These are phyloP conservation scores for Microcebus murinus DNA, from an alignment of 2,113 vertebrate species.

Conservation along the genomic window DNA sequence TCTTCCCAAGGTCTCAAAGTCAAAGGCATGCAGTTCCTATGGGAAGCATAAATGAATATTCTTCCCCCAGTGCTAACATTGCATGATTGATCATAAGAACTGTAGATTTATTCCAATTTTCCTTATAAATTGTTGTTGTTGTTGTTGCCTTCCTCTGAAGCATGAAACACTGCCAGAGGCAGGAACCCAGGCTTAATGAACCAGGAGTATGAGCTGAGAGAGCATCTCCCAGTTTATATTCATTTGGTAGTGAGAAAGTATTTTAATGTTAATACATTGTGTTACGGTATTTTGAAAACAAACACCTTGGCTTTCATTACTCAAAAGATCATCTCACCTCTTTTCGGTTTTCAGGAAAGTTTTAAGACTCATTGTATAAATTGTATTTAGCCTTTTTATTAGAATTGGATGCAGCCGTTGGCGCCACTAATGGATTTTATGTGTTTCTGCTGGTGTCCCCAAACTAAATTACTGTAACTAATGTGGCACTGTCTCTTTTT, in stretches of 20 bases:
- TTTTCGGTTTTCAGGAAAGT: constrained; percentile 69
- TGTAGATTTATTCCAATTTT: constrained; percentile 23
- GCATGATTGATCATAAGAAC: not conserved
- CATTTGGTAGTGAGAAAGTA: not conserved
- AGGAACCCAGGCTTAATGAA: not conserved
- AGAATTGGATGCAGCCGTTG: constrained; percentile 76
- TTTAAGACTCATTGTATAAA: constrained; percentile 73
- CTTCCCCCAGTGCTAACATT: not conserved
- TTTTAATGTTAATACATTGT: not conserved
- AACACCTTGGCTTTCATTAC: constrained; percentile 55
- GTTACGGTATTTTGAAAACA: constrained; percentile 40
- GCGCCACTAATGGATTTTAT: constrained; percentile 80
- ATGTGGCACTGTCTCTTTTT: constrained; percentile 77
- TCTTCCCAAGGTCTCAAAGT: not conserved
- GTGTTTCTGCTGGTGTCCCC: constrained; percentile 79
- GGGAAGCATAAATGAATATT: not conserved
- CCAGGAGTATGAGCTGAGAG: not conserved
- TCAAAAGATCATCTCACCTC: constrained; percentile 58
- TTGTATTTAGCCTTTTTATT: constrained; percentile 80
- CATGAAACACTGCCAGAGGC: not conserved
- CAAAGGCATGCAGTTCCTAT: not conserved
- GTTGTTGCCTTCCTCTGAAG: not conserved
- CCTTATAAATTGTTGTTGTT: not conserved
- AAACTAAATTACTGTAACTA: constrained; percentile 82
- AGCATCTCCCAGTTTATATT: not conserved